Percentiles rank a stretch among this genome's conserved stretches.
Conservation (phyloP, 1,140 invertebrate species). For the Onthophagus taurus region DNA sequence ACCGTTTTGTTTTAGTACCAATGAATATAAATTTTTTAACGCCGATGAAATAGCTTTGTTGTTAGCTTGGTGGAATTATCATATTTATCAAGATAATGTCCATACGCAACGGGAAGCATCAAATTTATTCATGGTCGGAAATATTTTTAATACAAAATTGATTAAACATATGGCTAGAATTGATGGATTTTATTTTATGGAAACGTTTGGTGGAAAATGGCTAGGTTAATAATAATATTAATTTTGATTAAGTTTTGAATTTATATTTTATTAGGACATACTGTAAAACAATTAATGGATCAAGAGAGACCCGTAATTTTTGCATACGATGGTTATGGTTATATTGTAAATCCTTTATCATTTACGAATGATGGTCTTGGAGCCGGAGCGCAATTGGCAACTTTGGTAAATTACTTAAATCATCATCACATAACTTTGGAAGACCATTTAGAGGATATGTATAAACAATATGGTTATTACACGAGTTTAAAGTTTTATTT, state of each 20-base stretch:
- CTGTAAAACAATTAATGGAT: constrained; percentile 59
- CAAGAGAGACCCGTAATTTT: constrained; percentile 73
- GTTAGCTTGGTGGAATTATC: constrained; percentile 89
- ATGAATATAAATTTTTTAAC: constrained; percentile 82
- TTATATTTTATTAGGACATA: constrained; percentile 50
- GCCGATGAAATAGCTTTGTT: constrained; percentile 94
- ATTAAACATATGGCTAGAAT: constrained; percentile 69
- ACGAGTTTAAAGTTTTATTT: constrained; percentile 80
- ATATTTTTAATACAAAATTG: constrained; percentile 96
- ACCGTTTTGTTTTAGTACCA: constrained; percentile 48
- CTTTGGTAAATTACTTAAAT: constrained; percentile 56
- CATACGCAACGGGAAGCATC: constrained; percentile 39
- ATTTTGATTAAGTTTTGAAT: neutral
- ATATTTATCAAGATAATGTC: constrained; percentile 48
- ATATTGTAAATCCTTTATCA: constrained; percentile 77
- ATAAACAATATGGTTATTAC: constrained; percentile 78
- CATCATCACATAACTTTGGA: constrained; percentile 53
- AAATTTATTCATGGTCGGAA: constrained; percentile 75
- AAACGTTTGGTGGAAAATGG: constrained; percentile 99
- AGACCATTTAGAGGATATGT: constrained; percentile 74
- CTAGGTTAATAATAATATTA: constrained; percentile 59
- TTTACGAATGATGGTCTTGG: constrained; percentile 95
- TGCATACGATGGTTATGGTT: constrained; percentile 61
- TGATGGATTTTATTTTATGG: constrained; percentile 79
- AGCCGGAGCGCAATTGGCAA: constrained; percentile 58